A percentile compares a stretch with the other conserved stretches of the same genome.
Conservation (phyloP, 2,888 invertebrate genomes). For the Lamproptera curius region DNA sequence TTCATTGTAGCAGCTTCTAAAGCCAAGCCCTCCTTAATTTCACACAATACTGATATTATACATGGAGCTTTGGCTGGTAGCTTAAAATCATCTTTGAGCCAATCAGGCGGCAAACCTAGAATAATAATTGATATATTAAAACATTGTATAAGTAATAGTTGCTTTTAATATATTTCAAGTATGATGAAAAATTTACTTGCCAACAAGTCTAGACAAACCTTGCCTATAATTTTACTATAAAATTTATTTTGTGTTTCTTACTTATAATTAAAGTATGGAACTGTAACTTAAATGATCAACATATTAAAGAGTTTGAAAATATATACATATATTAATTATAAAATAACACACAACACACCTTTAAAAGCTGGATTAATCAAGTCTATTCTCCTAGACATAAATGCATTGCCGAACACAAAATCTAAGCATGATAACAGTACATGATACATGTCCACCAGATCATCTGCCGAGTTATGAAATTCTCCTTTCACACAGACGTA, state of each 20-base stretch:
- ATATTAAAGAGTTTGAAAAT: too few species aligned
- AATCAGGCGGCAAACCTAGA: conserved; percentile 85
- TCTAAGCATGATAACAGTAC: conserved; percentile 94
- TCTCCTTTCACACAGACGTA: conserved; percentile 94
- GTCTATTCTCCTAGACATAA: conserved; percentile 87
- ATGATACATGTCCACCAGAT: conserved; percentile 96
- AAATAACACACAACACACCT: conserved; percentile 73
- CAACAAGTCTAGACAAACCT: too few species aligned
- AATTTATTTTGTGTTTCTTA: background rate
- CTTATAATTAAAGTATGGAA: conserved; percentile 11
- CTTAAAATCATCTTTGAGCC: conserved; percentile 77
- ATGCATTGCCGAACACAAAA: conserved; percentile 91
- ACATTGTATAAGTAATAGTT: too few species aligned
- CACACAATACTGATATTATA: conserved; percentile 89
- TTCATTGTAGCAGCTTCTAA: conserved; percentile 95
- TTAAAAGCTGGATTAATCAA: conserved; percentile 90
- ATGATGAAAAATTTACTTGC: too few species aligned
- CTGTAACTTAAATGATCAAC: too few species aligned
- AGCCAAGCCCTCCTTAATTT: conserved; percentile 88
- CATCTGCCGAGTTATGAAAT: conserved; percentile 91
- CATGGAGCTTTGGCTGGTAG: conserved; percentile 85
- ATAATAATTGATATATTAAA: conserved; percentile 10
- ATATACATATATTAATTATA: background rate
- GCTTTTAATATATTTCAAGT: too few species aligned
- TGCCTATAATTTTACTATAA: too few species aligned